Conservation (phyloP, 64 coral and sea anemone genomes). For the Platygyra sinensis region DNA sequence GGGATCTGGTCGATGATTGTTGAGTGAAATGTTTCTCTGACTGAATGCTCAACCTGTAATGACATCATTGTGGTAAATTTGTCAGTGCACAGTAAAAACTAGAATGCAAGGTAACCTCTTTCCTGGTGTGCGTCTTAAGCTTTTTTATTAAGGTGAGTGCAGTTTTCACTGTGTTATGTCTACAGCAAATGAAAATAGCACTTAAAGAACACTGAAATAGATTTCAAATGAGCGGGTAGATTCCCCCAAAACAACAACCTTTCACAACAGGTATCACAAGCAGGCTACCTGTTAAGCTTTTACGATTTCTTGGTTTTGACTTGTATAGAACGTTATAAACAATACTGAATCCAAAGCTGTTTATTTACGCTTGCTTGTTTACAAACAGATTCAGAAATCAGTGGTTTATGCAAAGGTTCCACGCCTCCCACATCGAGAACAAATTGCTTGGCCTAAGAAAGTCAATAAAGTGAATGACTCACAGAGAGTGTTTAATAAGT, state of each 20-base stretch:
- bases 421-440: too few relatives aligned
- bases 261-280: neutral
- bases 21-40: neutral
- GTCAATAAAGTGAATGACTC: too few relatives aligned
- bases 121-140: neutral
- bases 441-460: too few relatives aligned
- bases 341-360: too few relatives aligned
- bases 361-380: too few relatives aligned
- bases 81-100: neutral
- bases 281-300: neutral
- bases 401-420: too few relatives aligned
- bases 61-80: neutral
- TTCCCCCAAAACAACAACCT: neutral
- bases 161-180: neutral
- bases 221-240: neutral
- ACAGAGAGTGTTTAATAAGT: too few relatives aligned
- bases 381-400: too few relatives aligned
- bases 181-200: neutral
- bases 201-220: neutral
- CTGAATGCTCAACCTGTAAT: neutral
- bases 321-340: too few relatives aligned
- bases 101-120: neutral
- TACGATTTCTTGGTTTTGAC: neutral
- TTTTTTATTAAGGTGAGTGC: neutral
- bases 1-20: neutral